phyloP scores from a whole-genome alignment of 2,888 invertebrate species.

The Clostera curtula region DNA sequence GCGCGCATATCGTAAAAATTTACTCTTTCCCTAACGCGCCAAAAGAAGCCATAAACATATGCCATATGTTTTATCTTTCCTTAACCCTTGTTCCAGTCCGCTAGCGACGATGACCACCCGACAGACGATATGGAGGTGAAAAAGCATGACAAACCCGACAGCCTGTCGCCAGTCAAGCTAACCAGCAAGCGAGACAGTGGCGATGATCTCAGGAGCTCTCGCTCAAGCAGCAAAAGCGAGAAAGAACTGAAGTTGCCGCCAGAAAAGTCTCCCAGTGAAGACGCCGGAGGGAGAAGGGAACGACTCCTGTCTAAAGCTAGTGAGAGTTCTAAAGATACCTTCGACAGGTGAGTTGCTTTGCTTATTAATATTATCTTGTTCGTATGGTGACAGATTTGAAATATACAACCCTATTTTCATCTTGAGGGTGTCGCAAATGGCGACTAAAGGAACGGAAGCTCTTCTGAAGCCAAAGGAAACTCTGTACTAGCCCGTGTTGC shows the following conservation, averaged over 20 bases:
- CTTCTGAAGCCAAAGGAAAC: no score
- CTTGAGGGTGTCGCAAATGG: no score
- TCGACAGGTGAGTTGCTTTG: conserved; percentile 46
- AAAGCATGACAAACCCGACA: conserved; percentile 61
- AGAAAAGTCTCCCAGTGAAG: conserved; percentile 57
- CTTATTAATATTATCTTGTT: neutral
- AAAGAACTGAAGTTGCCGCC: conserved; percentile 53
- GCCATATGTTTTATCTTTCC: no score
- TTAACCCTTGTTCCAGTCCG: conserved; percentile 29
- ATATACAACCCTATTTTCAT: no score
- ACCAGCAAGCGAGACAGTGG: conserved; percentile 44
- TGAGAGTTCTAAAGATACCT: conserved; percentile 56
- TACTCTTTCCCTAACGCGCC: no score
- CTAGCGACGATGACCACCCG: conserved; percentile 43
- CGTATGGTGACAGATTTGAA: no score
- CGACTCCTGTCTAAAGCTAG: conserved; percentile 47
- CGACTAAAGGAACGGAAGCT: no score
- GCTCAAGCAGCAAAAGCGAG: conserved; percentile 55
- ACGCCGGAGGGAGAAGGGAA: conserved; percentile 36
- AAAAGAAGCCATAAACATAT: no score
- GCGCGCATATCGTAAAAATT: no score
- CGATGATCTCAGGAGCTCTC: conserved; percentile 44
- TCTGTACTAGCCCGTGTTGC: no score
- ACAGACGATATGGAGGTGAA: conserved; percentile 65
- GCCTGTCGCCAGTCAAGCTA: conserved; percentile 54